Base-by-base conservation (phyloP, 2,888 invertebrate species). In the Neoscelio sp. region DNA sequence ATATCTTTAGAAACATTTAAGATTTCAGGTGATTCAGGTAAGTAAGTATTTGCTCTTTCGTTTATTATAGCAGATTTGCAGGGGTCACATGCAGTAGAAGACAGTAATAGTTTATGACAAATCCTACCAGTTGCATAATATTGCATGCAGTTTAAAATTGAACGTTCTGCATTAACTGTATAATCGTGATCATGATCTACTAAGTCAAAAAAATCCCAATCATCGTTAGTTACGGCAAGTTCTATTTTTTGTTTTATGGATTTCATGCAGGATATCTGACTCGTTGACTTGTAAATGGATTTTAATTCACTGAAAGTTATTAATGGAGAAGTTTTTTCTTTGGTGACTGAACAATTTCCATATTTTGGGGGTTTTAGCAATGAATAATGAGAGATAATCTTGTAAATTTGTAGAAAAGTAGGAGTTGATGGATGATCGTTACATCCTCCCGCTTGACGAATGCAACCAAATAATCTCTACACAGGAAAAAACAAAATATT, bases 391-490 rank as follows among this genome's bases (percentile, higher is more conserved):
- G 52, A 33, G 18, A 52, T 5, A 2, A 52, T 52, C 4, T 52
- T 52, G 7, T 52, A 52, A 0, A 52, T 26, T 18, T 52, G 52
- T 10, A 52, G 33, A 8, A 52, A 52, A 0, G 33, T 52, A 7
- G 52, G 52, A 33, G 52, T 52, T 2, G 52, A 2, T 33, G 52
- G 52, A 10, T 52, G 52, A 13, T 30, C 52, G 33, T 52, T 52
- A 4, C 17, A 52, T 0, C 30, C 33, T n/a, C 12, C 33, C 2
- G 52, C 17, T 33, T 52, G 33, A n/a, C 52, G 26, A 33, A 52
- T 18, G 5, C 42, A 42, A 42, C 42, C 42, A 42, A 42, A 42
- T n/a, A 42, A 20, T 18, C 42, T 42, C 42, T 42, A 38, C 1
- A 38, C 12, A 38, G 7, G 15, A 3, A 5, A 2, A 7, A 1